Percentiles rank a stretch among this genome's conserved stretches.
Conservation (phyloP, 2,888 invertebrate species). For the Polyommatus iphigenia region DNA sequence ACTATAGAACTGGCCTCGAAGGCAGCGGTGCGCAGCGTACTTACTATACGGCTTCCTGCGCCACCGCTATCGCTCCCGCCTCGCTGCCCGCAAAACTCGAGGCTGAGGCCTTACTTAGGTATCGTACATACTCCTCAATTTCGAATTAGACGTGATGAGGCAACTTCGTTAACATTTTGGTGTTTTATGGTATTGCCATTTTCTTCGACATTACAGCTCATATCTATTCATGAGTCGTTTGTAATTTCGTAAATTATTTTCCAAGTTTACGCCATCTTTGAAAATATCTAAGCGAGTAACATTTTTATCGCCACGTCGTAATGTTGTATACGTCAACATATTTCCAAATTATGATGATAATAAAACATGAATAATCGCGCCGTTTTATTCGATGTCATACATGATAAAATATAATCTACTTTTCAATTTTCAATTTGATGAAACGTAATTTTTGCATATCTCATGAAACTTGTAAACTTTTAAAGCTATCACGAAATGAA, state of each 20-base stretch:
- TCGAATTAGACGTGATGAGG: background rate
- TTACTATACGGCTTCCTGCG: no score
- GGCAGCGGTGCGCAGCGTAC: no score
- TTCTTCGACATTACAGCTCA: background rate
- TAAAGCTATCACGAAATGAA: background rate
- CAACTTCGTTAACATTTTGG: background rate
- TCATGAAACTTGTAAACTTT: background rate
- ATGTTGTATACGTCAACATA: background rate
- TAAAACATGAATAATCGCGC: background rate
- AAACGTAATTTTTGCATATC: background rate
- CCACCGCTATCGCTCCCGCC: no score
- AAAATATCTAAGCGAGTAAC: background rate
- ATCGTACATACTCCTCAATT: no score
- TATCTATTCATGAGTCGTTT: slow-evolving; percentile 5
- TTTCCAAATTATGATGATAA: background rate
- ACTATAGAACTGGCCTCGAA: no score
- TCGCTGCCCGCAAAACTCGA: no score
- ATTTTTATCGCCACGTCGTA: background rate
- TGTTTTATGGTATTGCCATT: slow-evolving; percentile 9
- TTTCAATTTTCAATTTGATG: background rate
- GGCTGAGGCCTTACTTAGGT: no score
- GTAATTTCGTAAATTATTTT: background rate
- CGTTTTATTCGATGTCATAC: background rate
- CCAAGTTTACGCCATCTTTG: background rate
- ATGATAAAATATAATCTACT: background rate